Evolutionary conservation across 2,888 invertebrate genomes (phyloP).

Genomic region (Rotaria magnacalcarata): DNA sequence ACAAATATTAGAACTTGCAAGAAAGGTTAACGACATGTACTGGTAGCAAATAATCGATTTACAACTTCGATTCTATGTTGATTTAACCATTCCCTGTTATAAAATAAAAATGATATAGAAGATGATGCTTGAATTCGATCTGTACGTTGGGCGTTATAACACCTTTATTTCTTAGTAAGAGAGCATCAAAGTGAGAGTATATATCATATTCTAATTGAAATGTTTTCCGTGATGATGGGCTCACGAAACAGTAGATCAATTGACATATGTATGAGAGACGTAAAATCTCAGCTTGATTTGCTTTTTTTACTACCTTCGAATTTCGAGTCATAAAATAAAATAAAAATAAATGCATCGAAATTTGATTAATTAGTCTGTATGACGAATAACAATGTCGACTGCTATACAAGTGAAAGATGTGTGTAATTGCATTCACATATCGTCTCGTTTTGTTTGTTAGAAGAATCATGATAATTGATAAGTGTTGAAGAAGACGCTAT

Average conservation of each 20-base stretch:
- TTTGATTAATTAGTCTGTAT: not conserved
- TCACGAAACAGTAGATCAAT: conserved; percentile 16
- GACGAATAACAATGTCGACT: not conserved
- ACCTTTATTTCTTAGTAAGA: not conserved
- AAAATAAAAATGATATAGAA: not conserved
- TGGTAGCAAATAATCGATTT: conserved; percentile 28
- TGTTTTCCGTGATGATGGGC: conserved; percentile 1
- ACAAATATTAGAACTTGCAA: conserved; percentile 17
- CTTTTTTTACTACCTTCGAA: not conserved
- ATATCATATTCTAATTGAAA: conserved; percentile 23
- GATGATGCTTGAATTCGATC: conserved; percentile 26
- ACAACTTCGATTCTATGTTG: conserved; percentile 4
- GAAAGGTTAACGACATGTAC: conserved; percentile 23
- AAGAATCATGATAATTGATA: not conserved
- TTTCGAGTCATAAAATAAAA: not conserved
- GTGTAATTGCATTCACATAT: not conserved
- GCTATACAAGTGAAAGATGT: not conserved
- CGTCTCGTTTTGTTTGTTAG: not conserved
- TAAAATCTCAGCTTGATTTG: conserved; percentile 2
- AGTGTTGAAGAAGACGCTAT: conserved; percentile 1
- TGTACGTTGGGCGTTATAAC: conserved; percentile 5
- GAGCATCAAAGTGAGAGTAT: conserved; percentile 21
- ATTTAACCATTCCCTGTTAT: not conserved
- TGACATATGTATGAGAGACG: conserved; percentile 13
- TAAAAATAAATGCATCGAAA: not conserved